Conservation (phyloP, 2,888 invertebrate genomes). For the Ochlodes sylvanus region DNA sequence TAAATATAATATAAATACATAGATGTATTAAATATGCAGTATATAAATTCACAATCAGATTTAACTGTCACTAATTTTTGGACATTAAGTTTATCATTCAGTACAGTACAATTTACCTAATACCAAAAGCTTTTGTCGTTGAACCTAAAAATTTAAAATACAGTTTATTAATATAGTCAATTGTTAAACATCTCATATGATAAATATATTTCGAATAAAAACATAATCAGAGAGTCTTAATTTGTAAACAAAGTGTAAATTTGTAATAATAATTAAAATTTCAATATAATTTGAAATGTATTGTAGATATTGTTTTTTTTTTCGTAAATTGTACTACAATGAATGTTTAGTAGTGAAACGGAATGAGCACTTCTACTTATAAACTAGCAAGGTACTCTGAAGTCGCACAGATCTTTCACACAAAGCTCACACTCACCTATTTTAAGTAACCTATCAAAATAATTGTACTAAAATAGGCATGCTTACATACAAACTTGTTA, state of each 20-base stretch:
- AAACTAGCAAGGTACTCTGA: conserved; percentile 28
- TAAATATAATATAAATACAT: conserved; percentile 15
- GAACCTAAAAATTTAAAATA: too few species aligned
- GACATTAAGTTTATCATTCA: not conserved
- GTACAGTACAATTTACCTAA: not conserved
- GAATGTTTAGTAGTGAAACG: conserved; percentile 15
- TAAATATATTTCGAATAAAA: conserved; percentile 33
- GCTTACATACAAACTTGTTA: conserved; percentile 71
- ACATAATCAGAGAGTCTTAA: conserved; percentile 31
- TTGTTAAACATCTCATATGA: conserved; percentile 26
- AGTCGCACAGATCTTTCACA: conserved; percentile 56
- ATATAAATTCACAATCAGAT: conserved; percentile 3
- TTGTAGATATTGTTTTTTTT: too few species aligned
- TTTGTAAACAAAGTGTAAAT: conserved; percentile 1
- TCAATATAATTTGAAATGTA: not conserved
- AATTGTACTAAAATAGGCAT: conserved; percentile 84
- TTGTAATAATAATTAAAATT: not conserved
- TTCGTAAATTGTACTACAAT: conserved; percentile 13
- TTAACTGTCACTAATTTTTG: not conserved
- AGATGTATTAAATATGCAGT: not conserved
- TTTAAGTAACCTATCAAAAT: conserved; percentile 67
- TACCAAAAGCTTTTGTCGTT: too few species aligned
- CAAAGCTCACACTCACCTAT: conserved; percentile 70
- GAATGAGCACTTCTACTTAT: conserved; percentile 27
- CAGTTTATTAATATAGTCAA: not conserved